phyloP scores from a whole-genome alignment of 2,888 invertebrate species.

The Andrena dorsata region DNA sequence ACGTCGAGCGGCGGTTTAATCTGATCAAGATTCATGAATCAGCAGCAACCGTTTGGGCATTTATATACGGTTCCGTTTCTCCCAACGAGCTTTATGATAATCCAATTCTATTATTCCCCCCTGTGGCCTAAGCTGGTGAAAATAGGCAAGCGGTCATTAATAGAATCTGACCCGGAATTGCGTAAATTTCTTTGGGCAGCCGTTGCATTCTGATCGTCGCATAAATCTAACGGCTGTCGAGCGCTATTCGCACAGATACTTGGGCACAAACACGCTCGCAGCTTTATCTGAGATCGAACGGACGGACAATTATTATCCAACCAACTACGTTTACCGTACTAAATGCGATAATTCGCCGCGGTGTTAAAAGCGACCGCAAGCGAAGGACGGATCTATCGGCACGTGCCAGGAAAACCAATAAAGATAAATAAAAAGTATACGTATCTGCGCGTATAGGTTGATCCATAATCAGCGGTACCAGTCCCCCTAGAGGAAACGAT shows the following conservation, averaged over 20 bases:
- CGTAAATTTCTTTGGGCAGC: slow-evolving; percentile 48
- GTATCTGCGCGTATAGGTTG: neutral
- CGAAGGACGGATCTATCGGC: neutral
- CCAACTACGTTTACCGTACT: neutral
- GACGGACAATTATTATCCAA: neutral
- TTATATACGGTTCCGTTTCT: too few relatives aligned
- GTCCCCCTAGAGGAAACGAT: neutral
- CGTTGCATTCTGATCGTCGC: slow-evolving; percentile 17
- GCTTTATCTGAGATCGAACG: neutral
- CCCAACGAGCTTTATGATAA: neutral
- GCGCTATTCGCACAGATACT: neutral
- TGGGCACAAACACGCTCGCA: neutral
- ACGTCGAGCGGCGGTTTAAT: neutral
- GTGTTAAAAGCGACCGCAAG: neutral
- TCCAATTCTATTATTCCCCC: slow-evolving; percentile 15
- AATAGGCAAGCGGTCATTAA: slow-evolving; percentile 54
- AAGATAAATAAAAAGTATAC: slow-evolving; percentile 25
- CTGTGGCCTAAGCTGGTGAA: slow-evolving; percentile 10
- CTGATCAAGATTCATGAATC: neutral
- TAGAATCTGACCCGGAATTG: slow-evolving; percentile 38
- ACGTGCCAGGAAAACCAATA: slow-evolving; percentile 1
- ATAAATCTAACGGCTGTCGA: slow-evolving; percentile 40
- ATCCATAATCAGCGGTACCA: neutral
- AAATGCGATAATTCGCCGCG: slow-evolving; percentile 3
- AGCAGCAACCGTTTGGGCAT: neutral